Conservation (phyloP, 2,888 invertebrate genomes). For the Drepana falcataria region DNA sequence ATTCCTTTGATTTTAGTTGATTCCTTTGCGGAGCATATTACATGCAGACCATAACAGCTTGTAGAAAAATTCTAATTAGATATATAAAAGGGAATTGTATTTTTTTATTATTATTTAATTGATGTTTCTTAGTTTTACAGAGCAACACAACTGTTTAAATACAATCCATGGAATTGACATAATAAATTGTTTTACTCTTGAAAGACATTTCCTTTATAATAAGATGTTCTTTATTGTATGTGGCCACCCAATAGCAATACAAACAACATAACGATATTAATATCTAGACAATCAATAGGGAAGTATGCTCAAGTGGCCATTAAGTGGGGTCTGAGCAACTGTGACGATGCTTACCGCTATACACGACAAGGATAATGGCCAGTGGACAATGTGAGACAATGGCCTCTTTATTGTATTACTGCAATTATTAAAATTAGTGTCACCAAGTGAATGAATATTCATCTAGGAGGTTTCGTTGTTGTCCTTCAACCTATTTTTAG, state of each 20-base stretch:
- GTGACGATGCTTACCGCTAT: slow-evolving; percentile 15
- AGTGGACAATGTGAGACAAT: slow-evolving; percentile 8
- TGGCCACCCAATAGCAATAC: background rate
- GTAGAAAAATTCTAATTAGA: too few species aligned
- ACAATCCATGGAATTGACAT: too few species aligned
- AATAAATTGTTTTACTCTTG: too few species aligned
- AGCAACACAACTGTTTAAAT: too few species aligned
- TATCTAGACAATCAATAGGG: background rate
- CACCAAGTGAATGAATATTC: slow-evolving; percentile 8
- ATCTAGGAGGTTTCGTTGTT: background rate
- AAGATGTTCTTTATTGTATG: too few species aligned
- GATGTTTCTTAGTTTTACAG: too few species aligned
- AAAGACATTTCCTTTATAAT: too few species aligned
- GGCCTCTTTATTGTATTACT: background rate
- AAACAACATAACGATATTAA: background rate
- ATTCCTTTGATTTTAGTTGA: too few species aligned
- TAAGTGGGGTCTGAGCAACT: slow-evolving; percentile 12
- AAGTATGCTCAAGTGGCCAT: background rate
- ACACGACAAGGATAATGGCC: slow-evolving; percentile 40
- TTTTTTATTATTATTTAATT: too few species aligned
- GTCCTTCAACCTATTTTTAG: background rate
- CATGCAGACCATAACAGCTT: too few species aligned
- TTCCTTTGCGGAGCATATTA: too few species aligned
- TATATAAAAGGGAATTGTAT: too few species aligned
- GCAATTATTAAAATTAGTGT: slow-evolving; percentile 10